Evolutionary conservation across 2,888 invertebrate genomes (phyloP).

Genomic region (Yponomeuta malinellus): DNA sequence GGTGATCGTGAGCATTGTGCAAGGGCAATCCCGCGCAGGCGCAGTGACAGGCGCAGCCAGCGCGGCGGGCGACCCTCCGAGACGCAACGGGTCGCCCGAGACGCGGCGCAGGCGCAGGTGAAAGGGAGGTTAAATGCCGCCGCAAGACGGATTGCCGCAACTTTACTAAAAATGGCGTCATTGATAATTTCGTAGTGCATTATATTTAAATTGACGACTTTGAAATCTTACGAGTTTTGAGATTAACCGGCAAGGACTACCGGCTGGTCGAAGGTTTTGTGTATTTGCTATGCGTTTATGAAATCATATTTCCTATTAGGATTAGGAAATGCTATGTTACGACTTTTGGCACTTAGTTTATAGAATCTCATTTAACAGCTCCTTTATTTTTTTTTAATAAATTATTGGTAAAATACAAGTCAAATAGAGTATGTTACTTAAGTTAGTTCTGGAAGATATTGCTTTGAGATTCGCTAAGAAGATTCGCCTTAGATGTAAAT

Average conservation of each 20-base stretch:
- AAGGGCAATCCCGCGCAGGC: conserved; percentile 22
- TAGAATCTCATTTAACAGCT: too few species aligned
- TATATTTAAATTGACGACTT: conserved; percentile 48
- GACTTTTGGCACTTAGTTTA: background rate
- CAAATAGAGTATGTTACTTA: too few species aligned
- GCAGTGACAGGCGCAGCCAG: conserved; percentile 38
- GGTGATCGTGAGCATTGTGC: conserved; percentile 13
- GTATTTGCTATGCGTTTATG: background rate
- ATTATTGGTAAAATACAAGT: too few species aligned
- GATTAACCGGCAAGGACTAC: conserved; percentile 29
- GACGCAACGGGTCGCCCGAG: conserved; percentile 20
- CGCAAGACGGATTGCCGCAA: conserved; percentile 65
- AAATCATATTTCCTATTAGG: background rate
- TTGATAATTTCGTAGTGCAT: conserved; percentile 62
- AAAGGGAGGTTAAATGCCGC: conserved; percentile 66
- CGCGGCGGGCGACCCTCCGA: conserved; percentile 48
- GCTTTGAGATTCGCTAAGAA: too few species aligned
- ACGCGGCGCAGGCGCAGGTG: conserved; percentile 42
- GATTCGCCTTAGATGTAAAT: too few species aligned
- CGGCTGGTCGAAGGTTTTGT: background rate
- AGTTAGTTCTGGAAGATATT: too few species aligned
- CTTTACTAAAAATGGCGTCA: conserved; percentile 71
- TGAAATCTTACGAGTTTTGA: conserved; percentile 32
- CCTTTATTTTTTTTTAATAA: too few species aligned
- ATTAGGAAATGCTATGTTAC: background rate